Base-by-base conservation (phyloP, 1,140 invertebrate genomes). In the Coelopa frigida region DNA sequence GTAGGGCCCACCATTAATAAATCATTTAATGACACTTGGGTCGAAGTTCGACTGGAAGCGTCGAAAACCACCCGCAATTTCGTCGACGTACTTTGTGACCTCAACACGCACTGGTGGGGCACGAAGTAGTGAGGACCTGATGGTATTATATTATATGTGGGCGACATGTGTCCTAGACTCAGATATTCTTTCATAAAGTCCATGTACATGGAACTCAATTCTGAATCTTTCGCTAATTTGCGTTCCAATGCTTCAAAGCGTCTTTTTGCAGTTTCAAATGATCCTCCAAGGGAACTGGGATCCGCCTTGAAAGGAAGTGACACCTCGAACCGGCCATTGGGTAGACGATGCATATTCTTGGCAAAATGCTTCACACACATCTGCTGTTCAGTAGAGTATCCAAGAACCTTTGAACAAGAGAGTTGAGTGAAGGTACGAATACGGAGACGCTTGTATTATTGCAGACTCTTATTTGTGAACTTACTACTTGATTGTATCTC, bases 121-220 rank as follows among this genome's bases (percentile, higher is more conserved):
- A 70, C 36, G 22, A 44, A 53, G 46, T 51, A 51, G 18, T 48
- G 47, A 17, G 54, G 32, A 12, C n/a, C 15, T 20, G 58, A 26
- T 1, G 45, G 4, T 11, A 58, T 36, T 31, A 58, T 48, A 3
- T 61, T 48, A 33, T 52, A 58, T 33, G 59, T 51, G 37, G 68
- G 59, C 33, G 49, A 54, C 51, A 71, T 64, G 48, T 70, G 64
- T 7, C 58, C 60, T 10, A 62, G 51, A 3, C 54, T 46, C 5
- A 63, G 10, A 49, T 61, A 71, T 44, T 68, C 63, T 49, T 62
- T 51, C 51, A 66, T 59, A 23, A 53, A 55, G 52, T 50, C 24
- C 17, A 38, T 32, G 24, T 58, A 51, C 24, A 51, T n/a, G 17
- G 33, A 23, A 33, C 44, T 40, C 6, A 53, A 23, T 14, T 48